Evolutionary conservation across 2,113 vertebrate species (phyloP).

Genomic region (Deroptyus accipitrinus): DNA sequence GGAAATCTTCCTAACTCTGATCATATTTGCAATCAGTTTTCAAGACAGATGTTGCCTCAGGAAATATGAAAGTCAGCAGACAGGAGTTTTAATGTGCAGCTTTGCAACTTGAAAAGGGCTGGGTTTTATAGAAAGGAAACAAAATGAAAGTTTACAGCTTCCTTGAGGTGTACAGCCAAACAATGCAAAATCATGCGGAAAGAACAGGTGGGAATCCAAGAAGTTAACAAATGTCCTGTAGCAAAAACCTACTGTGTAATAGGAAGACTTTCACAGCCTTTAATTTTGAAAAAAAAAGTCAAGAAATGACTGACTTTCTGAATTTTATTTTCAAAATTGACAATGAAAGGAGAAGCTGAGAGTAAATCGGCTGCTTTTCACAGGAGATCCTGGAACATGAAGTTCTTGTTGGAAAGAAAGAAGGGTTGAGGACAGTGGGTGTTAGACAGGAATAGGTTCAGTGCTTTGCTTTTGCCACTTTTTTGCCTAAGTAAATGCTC

Average conservation of each 20-base stretch:
- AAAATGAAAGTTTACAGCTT: constrained; percentile 5
- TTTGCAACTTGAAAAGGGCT: neutral
- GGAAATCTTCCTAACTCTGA: constrained; percentile 52
- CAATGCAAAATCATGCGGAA: neutral
- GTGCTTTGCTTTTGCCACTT: neutral
- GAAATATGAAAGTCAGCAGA: constrained; percentile 15
- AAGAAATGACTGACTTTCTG: neutral
- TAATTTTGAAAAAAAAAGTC: neutral
- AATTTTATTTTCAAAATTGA: neutral
- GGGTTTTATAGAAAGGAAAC: neutral
- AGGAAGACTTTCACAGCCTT: neutral
- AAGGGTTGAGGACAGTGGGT: neutral
- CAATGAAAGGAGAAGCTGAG: neutral
- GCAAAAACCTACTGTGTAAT: neutral
- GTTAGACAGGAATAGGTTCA: neutral
- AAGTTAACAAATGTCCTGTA: neutral
- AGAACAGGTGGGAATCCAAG: neutral
- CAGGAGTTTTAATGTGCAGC: constrained; percentile 15
- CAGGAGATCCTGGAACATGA: neutral
- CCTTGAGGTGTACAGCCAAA: neutral
- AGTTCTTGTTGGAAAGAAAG: neutral
- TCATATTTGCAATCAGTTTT: constrained; percentile 45
- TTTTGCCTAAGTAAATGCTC: neutral
- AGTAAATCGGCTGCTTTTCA: neutral
- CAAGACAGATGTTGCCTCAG: constrained; percentile 56